Evolutionary conservation across 1,140 invertebrate genomes (phyloP).

Genomic region (Bombyx mandarina): DNA sequence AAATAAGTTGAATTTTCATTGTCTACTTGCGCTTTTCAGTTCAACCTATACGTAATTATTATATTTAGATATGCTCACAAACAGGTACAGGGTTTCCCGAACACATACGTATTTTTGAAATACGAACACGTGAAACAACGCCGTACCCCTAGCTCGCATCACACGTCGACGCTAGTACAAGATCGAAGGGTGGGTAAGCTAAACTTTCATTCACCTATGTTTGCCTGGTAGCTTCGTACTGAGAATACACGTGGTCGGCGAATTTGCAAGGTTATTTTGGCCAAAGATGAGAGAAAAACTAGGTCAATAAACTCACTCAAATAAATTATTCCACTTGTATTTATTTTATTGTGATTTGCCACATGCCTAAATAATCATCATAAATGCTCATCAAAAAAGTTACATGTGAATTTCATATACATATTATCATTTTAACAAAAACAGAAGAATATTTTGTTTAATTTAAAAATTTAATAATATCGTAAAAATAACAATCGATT

Average conservation of each 20-base stretch:
- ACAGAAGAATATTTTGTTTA: too few species aligned
- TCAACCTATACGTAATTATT: too few species aligned
- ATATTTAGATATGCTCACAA: not conserved
- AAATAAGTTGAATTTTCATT: too few species aligned
- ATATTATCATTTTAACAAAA: too few species aligned
- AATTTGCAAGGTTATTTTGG: not conserved
- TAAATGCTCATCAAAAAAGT: too few species aligned
- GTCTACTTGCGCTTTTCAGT: too few species aligned
- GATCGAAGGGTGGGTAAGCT: conserved; percentile 61
- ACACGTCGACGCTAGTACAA: conserved; percentile 39
- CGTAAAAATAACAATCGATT: too few species aligned
- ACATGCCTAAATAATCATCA: too few species aligned
- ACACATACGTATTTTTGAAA: conserved; percentile 71
- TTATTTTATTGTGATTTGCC: too few species aligned
- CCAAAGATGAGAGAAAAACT: not conserved
- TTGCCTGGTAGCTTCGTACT: conserved; percentile 35
- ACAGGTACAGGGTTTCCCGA: conserved; percentile 67
- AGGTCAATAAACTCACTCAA: not conserved
- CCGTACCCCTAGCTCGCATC: conserved; percentile 33
- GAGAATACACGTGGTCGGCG: conserved; percentile 36
- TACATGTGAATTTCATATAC: too few species aligned
- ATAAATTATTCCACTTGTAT: too few species aligned
- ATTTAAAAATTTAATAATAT: too few species aligned
- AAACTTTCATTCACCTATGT: conserved; percentile 16
- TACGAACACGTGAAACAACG: conserved; percentile 58